phyloP scores from a whole-genome alignment of 2,113 vertebrate genomes.

The Saccopteryx bilineata region DNA sequence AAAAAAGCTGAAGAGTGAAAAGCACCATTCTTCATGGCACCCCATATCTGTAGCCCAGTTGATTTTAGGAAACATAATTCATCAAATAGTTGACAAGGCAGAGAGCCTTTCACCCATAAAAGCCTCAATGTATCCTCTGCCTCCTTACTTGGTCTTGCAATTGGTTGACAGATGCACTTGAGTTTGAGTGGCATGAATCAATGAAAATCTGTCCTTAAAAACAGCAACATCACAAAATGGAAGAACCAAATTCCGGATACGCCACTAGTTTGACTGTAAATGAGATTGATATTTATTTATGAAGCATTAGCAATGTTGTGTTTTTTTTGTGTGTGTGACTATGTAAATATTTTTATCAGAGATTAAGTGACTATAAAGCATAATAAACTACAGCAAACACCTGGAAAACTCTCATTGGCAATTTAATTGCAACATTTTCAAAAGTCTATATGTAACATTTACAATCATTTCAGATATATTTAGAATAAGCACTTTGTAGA shows the following conservation, averaged over 20 bases:
- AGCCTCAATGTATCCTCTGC: not conserved
- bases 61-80: slow-evolving; percentile 1
- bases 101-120: not conserved
- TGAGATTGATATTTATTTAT: slow-evolving; percentile 62
- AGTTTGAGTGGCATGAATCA: not conserved
- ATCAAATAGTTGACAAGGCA: not conserved
- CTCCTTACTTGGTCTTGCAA: not conserved
- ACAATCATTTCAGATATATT: not conserved
- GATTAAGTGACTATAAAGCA: slow-evolving; percentile 16
- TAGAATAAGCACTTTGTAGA: slow-evolving; percentile 37
- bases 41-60: not conserved
- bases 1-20: slow-evolving; percentile 41
- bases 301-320: slow-evolving; percentile 6
- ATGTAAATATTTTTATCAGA: slow-evolving; percentile 56
- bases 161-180: not conserved
- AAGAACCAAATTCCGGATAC: not conserved
- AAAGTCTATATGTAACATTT: not conserved
- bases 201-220: slow-evolving; percentile 16
- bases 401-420: slow-evolving; percentile 53
- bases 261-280: not conserved
- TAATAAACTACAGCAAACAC: slow-evolving; percentile 62
- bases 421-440: slow-evolving; percentile 26
- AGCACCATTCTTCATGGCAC: not conserved
- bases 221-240: not conserved
- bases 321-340: not conserved